A percentile compares a stretch with the other conserved stretches of the same genome.
phyloP scores from a whole-genome alignment of 2,113 vertebrate species.

The Turnix velox region DNA sequence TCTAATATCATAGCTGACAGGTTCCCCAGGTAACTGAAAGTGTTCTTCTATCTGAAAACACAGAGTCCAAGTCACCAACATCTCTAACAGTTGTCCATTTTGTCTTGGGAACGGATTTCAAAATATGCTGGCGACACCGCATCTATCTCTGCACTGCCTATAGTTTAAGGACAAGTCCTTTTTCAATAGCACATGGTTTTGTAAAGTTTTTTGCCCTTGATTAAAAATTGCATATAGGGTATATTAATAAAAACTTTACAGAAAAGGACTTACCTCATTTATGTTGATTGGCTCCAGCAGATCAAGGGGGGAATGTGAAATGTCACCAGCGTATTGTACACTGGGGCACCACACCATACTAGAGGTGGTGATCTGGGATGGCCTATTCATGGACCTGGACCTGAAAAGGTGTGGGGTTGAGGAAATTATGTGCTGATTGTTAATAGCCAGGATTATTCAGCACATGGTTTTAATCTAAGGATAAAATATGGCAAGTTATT shows the following conservation, averaged over 20 bases:
- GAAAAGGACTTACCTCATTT: constrained; percentile 36
- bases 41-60: not conserved
- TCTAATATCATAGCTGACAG: not conserved
- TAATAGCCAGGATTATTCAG: constrained; percentile 18
- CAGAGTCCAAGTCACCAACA: not conserved
- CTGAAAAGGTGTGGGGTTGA: constrained; percentile 45
- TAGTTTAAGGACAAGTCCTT: constrained; percentile 37
- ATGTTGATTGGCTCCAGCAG: constrained; percentile 9
- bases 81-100: not conserved
- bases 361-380: constrained; percentile 30
- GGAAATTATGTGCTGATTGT: constrained; percentile 39
- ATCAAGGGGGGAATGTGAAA: constrained; percentile 26
- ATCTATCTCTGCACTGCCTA: constrained; percentile 3
- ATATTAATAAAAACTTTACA: constrained; percentile 53
- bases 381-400: constrained; percentile 43
- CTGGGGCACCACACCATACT: constrained; percentile 43
- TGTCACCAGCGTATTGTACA: constrained; percentile 51
- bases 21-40: not conserved
- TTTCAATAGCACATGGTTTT: constrained; percentile 59
- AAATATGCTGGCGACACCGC: constrained; percentile 43
- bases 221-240: constrained; percentile 9
- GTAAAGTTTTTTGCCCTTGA: constrained; percentile 54
- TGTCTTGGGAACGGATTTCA: not conserved
- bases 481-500: not conserved
- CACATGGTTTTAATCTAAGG: constrained; percentile 10